A percentile compares a stretch with the other conserved stretches of the same genome.
Evolutionary conservation across 2,797 vertebrate species (phyloP).

Genomic region (Bufotes viridis): DNA sequence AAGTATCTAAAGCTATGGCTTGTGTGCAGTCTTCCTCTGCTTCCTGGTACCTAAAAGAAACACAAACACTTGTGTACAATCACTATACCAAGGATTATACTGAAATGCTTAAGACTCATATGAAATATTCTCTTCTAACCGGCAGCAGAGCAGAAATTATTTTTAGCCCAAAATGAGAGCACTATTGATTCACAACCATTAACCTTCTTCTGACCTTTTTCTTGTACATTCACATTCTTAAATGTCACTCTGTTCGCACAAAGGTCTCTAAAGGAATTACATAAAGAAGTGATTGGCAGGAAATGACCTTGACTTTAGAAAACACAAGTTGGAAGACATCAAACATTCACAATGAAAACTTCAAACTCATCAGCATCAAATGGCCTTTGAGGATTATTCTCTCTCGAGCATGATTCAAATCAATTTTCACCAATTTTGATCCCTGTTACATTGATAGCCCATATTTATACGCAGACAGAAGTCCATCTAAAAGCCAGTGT

Average conservation of each 20-base stretch:
- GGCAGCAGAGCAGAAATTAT: background rate
- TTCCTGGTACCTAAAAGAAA: slow-evolving; percentile 80
- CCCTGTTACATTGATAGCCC: too few relatives aligned
- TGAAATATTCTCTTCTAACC: background rate
- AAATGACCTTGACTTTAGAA: slow-evolving; percentile 26
- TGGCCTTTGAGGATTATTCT: too few relatives aligned
- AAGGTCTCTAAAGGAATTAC: slow-evolving; percentile 32
- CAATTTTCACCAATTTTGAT: too few relatives aligned
- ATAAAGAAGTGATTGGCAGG: background rate
- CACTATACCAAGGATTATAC: background rate
- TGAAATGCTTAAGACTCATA: background rate
- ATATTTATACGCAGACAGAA: too few relatives aligned
- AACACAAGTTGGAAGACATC: background rate
- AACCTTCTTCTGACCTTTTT: slow-evolving; percentile 41
- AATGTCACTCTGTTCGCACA: slow-evolving; percentile 42
- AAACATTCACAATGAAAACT: too few relatives aligned
- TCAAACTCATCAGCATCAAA: too few relatives aligned
- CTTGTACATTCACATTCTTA: slow-evolving; percentile 19
- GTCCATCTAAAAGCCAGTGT: too few relatives aligned
- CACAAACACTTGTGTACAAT: background rate
- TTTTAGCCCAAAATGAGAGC: slow-evolving; percentile 22
- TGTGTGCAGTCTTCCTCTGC: slow-evolving; percentile 90
- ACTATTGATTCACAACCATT: slow-evolving; percentile 36
- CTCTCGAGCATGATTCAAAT: too few relatives aligned
- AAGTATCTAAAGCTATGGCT: slow-evolving; percentile 85